Conservation (phyloP, 92 coral and sea anemone species). For the Chrysogorgia sp. region DNA sequence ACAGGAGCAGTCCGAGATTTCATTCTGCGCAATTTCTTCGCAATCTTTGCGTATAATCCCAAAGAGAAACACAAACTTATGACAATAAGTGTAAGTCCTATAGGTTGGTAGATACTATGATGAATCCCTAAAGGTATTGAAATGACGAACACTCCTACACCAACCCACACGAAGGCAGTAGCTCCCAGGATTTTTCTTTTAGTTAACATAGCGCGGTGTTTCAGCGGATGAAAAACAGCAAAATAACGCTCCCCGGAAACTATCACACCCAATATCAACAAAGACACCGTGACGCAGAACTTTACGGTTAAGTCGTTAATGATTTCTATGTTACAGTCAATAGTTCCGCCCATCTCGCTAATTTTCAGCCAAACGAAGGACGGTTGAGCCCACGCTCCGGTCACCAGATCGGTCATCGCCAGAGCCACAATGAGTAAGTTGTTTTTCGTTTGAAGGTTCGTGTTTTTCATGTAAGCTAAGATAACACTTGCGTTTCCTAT, state of each 20-base stretch:
- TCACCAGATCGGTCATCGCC: conserved; percentile 43
- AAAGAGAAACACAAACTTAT: neutral
- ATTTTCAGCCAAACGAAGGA: conserved; percentile 40
- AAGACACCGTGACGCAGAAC: conserved; percentile 17
- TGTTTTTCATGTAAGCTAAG: conserved; percentile 28
- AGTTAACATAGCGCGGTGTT: conserved; percentile 22
- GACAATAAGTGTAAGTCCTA: conserved; percentile 16
- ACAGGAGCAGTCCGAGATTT: conserved; percentile 2
- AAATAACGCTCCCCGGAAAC: conserved; percentile 38
- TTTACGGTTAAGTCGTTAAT: conserved; percentile 22
- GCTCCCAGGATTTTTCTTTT: conserved; percentile 1
- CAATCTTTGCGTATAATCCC: conserved; percentile 25
- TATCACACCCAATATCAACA: conserved; percentile 5
- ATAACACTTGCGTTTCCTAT: conserved; percentile 28
- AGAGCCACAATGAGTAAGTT: conserved; percentile 35
- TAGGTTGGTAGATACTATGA: neutral
- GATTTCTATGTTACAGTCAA: conserved; percentile 22
- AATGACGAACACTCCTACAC: neutral
- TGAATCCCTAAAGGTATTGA: conserved; percentile 17
- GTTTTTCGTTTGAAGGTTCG: conserved; percentile 36
- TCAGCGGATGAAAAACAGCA: conserved; percentile 18
- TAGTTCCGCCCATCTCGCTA: conserved; percentile 16
- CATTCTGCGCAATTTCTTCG: conserved; percentile 16
- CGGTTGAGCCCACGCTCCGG: conserved; percentile 40
- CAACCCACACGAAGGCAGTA: conserved; percentile 10